These are phyloP conservation scores for Platycercus adscitus DNA, from an alignment of 2,113 vertebrate species.

Conservation along the genomic window DNA sequence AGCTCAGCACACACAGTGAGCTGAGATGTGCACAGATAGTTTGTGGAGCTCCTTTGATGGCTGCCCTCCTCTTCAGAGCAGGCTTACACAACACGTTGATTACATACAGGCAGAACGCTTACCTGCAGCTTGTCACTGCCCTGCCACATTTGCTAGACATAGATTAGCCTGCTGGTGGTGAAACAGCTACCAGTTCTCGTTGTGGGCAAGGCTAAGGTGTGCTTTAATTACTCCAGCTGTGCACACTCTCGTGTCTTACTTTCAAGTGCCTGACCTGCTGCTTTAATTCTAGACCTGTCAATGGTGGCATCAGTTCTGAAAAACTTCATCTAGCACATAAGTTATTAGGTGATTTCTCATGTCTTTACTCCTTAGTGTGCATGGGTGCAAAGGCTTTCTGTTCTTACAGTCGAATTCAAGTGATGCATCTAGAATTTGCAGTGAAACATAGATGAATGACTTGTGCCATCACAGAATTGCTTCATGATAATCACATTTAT, in stretches of 20 bases:
- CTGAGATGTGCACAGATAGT: not conserved
- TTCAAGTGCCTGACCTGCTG: constrained; percentile 40
- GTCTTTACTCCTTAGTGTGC: not conserved
- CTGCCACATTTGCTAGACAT: not conserved
- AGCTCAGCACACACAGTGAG: not conserved
- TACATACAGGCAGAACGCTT: not conserved
- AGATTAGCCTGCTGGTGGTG: not conserved
- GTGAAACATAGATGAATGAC: not conserved
- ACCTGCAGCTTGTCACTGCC: not conserved
- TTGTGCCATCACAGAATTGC: not conserved
- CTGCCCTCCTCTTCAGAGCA: not conserved
- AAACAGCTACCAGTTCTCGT: not conserved
- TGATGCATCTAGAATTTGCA: not conserved
- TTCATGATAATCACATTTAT: not conserved
- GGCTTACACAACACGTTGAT: not conserved
- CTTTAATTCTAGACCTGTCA: not conserved
- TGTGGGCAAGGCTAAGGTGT: not conserved
- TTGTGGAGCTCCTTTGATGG: not conserved
- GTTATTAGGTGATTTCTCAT: not conserved
- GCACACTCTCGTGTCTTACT: not conserved
- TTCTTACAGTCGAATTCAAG: not conserved
- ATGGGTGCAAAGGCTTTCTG: not conserved
- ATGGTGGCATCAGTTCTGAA: not conserved
- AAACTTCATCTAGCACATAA: not conserved
- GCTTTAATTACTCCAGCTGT: not conserved